Conservation (phyloP, 1,140 invertebrate genomes). For the Procambarus virginalis region DNA sequence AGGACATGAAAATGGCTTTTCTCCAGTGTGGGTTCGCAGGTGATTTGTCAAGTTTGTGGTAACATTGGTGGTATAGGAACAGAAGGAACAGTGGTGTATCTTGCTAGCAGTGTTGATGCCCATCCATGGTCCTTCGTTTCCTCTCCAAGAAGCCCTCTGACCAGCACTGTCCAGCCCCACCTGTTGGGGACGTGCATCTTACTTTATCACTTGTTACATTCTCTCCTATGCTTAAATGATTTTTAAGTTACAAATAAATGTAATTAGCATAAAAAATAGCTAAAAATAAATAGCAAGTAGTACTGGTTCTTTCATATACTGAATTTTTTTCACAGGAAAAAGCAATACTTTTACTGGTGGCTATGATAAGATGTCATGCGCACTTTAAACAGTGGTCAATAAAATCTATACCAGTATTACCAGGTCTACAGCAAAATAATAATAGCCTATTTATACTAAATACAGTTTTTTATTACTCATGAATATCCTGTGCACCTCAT, state of each 20-base stretch:
- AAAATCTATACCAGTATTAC: too few species aligned
- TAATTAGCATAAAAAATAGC: not conserved
- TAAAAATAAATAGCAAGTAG: not conserved
- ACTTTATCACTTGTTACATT: slow-evolving; percentile 12
- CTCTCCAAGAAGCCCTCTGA: slow-evolving; percentile 8
- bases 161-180: slow-evolving; percentile 34
- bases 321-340: not conserved
- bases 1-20: slow-evolving; percentile 44
- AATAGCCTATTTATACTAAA: too few species aligned
- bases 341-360: not conserved
- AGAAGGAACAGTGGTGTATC: slow-evolving; percentile 44
- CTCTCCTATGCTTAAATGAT: not conserved
- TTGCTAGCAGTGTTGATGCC: slow-evolving; percentile 14
- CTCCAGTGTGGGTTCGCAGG: slow-evolving; percentile 48
- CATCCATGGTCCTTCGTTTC: not conserved
- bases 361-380: too few species aligned
- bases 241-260: not conserved
- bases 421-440: too few species aligned
- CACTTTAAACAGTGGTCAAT: too few species aligned
- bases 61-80: slow-evolving; percentile 29
- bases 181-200: slow-evolving; percentile 44
- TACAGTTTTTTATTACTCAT: too few species aligned
- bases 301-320: not conserved
- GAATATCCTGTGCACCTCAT: not conserved
- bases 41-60: slow-evolving; percentile 42